These are phyloP conservation scores for Alosa sapidissima DNA, from an alignment of 2,797 vertebrate genomes.

Conservation along the genomic window DNA sequence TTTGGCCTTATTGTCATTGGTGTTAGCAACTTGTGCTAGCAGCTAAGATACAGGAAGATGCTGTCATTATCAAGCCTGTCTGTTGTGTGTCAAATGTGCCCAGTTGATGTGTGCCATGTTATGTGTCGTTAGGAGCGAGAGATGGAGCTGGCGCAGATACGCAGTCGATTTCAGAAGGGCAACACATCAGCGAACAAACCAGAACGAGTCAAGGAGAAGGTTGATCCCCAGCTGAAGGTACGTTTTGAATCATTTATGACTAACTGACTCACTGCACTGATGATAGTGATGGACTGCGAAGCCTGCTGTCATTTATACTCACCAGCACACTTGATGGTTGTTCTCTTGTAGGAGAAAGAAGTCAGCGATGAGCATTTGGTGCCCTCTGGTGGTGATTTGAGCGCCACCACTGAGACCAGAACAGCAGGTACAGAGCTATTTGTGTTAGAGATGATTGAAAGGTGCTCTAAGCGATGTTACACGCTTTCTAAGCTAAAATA, in stretches of 20 bases:
- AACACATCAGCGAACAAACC: conserved; percentile 75
- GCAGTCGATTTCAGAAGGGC: conserved; percentile 83
- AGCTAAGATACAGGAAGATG: background rate
- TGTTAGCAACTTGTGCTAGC: background rate
- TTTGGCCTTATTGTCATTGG: background rate
- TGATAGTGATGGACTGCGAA: background rate
- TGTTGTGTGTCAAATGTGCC: background rate
- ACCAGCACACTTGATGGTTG: background rate
- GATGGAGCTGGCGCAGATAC: conserved; percentile 85
- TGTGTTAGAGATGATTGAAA: too few species aligned
- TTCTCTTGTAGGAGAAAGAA: conserved; percentile 32
- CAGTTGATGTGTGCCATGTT: background rate
- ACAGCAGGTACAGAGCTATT: background rate
- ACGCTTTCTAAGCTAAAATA: too few species aligned
- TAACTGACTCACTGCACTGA: background rate
- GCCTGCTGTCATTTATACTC: background rate
- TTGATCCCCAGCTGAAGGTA: conserved; percentile 56
- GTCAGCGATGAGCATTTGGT: background rate
- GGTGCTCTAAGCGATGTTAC: too few species aligned
- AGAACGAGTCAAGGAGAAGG: conserved; percentile 60
- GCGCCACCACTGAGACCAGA: background rate
- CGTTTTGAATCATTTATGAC: background rate
- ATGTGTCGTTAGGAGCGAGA: conserved; percentile 83
- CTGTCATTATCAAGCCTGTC: background rate
- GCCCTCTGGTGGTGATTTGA: background rate